Evolutionary conservation across 2,113 vertebrate genomes (phyloP), one percentile per base, ranked within the genome.

Genomic region (Butastur rufipennis): DNA sequence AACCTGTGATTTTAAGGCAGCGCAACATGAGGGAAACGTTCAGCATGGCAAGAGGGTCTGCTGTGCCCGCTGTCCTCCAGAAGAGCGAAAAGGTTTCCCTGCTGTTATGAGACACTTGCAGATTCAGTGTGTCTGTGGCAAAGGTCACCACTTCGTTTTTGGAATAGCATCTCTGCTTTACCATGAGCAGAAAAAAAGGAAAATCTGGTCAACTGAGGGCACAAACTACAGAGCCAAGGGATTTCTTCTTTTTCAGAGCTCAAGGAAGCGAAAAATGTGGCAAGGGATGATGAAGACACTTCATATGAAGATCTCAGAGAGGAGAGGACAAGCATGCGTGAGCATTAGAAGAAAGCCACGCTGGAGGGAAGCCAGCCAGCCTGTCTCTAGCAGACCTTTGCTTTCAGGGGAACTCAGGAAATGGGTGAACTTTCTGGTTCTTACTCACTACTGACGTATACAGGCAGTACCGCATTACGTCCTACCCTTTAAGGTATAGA

Each of bases 1-100:
- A 85, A 82, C 34, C 26, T 94, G 61, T 89, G 91, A 85, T 93
- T 94, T 91, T 61, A 84, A 48, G 87, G 78, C 40, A 79, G 15
- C 50, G 61, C 43, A 42, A 38, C 18, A 13, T 4, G 65, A 73
- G 27, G 59, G 20, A 65, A 66, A 42, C 1, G 0, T 48, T 85
- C 55, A 27, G 5, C 21, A 53, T 75, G 78, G 25, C 31, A 27
- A 6, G 2, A 45, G 23, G 21, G 22, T 48, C 62, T 73, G 74
- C 66, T 22, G 65, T 42, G 68, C 55, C 25, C 2, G 11, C 52
- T 73, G 58, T 74, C 61, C 77, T 43, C 38, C 8, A 10, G 25
- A 36, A 77, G 62, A 77, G 23, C 0, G 0, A 58, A 18, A 26
- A 53, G 14, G n/a, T 20, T 50, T 56, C 21, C 36, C 22, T 32